phyloP scores from a whole-genome alignment of 2,113 vertebrate species.

The Picathartes gymnocephalus region DNA sequence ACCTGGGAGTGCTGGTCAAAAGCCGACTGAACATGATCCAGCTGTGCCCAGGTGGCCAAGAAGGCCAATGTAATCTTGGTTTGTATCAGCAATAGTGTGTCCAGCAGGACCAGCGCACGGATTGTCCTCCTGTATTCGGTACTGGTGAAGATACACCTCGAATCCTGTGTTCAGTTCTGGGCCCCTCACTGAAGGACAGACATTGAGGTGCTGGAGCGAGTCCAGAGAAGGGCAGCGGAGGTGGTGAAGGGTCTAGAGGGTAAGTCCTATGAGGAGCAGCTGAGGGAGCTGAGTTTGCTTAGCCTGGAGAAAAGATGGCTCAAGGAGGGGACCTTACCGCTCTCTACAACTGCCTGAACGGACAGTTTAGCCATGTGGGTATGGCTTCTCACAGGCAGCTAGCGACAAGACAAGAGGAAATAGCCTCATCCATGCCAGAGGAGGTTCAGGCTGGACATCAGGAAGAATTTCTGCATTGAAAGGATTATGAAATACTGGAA shows the following conservation, averaged over 20 bases:
- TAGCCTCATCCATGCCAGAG: not conserved
- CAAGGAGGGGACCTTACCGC: accelerated
- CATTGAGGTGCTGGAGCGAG: accelerated
- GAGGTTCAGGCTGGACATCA: not conserved
- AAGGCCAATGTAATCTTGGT: not conserved
- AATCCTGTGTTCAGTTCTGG: not conserved
- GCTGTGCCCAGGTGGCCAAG: not conserved
- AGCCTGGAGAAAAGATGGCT: not conserved
- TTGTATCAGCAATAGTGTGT: not conserved
- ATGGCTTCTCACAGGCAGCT: accelerated
- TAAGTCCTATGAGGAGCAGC: not conserved
- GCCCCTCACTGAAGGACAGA: not conserved
- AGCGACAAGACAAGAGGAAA: not conserved
- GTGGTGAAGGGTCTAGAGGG: not conserved
- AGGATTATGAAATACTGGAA: not conserved
- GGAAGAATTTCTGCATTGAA: not conserved
- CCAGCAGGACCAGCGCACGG: not conserved
- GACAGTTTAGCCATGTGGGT: not conserved
- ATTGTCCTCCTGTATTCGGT: not conserved
- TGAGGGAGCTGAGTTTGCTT: not conserved
- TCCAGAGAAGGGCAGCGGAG: accelerated
- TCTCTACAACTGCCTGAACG: not conserved
- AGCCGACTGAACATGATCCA: not conserved
- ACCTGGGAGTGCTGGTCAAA: not conserved
- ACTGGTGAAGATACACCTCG: not conserved